phyloP scores from a whole-genome alignment of 2,113 vertebrate genomes.

The Urocitellus parryii region DNA sequence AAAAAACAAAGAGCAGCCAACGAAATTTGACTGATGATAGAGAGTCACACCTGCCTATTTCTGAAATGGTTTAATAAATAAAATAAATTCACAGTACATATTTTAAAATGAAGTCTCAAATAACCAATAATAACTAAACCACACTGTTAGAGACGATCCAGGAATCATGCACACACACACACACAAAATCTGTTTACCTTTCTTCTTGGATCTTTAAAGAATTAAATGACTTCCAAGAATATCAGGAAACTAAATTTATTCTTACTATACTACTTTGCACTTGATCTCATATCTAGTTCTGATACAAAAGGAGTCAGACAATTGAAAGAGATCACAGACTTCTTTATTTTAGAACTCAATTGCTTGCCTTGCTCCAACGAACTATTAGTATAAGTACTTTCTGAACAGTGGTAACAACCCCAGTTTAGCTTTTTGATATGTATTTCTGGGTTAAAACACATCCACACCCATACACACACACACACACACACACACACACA shows the following conservation, averaged over 20 bases:
- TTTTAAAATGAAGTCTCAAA: neutral
- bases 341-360: neutral
- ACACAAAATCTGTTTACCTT: neutral
- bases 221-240: neutral
- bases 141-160: neutral
- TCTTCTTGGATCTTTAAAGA: neutral
- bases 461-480: neutral
- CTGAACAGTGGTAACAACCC: neutral
- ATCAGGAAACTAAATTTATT: neutral
- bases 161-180: neutral
- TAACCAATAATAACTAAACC: neutral
- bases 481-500: neutral
- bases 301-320: neutral
- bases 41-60: neutral
- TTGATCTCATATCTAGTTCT: neutral
- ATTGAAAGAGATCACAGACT: neutral
- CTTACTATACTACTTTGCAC: neutral
- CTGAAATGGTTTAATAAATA: neutral
- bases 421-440: neutral
- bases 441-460: neutral
- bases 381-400: neutral
- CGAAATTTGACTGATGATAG: neutral
- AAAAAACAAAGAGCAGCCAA: neutral
- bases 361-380: neutral
- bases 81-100: neutral